These are phyloP conservation scores for Pocillopora meandrina DNA, from an alignment of 92 coral and sea anemone species.

Conservation along the genomic window DNA sequence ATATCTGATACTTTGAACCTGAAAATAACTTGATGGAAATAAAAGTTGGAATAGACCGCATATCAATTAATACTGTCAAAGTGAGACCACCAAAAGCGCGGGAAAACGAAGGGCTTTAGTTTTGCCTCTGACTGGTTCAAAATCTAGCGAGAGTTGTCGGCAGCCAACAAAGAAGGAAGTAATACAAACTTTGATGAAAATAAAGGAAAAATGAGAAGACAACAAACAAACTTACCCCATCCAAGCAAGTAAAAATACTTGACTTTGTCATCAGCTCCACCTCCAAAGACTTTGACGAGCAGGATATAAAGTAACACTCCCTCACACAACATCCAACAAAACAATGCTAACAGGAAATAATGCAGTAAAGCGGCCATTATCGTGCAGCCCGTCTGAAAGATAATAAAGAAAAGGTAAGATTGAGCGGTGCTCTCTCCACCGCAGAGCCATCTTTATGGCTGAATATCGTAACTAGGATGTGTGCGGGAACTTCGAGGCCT, in stretches of 20 bases:
- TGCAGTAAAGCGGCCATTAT: conserved; percentile 78
- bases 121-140: background rate
- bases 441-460: too few species aligned
- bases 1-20: too few species aligned
- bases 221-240: conserved; percentile 70
- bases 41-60: too few species aligned
- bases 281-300: conserved; percentile 77
- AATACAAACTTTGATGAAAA: background rate
- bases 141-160: too few species aligned
- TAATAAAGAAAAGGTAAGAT: background rate
- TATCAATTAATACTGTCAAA: background rate
- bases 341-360: conserved; percentile 79
- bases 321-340: conserved; percentile 94
- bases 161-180: too few species aligned
- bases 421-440: too few species aligned
- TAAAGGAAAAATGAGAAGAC: background rate
- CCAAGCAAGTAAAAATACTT: conserved; percentile 81
- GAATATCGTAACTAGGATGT: too few species aligned
- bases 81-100: background rate
- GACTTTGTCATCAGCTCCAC: conserved; percentile 69
- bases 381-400: conserved; percentile 69
- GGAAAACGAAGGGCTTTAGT: background rate
- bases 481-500: too few species aligned
- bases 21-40: too few species aligned
- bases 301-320: conserved; percentile 75